A percentile compares a stretch with the other conserved stretches of the same genome.
Conservation (phyloP, 2,888 invertebrate species). For the Campoletis raptor region DNA sequence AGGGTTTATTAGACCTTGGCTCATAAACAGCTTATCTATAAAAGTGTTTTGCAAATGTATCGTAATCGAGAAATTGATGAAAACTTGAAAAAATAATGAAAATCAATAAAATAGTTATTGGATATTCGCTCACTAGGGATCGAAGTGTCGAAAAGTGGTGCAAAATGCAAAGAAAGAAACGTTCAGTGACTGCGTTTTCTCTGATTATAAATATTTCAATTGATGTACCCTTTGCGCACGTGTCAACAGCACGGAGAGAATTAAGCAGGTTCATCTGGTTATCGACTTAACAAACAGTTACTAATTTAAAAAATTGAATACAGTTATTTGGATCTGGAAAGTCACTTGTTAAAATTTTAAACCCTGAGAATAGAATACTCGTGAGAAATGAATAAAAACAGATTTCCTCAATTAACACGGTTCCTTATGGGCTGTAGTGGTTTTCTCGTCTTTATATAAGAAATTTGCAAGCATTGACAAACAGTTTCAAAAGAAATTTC, state of each 20-base stretch:
- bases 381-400: too few species aligned
- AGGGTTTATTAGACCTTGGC: neutral
- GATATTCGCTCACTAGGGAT: neutral
- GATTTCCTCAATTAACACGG: too few species aligned
- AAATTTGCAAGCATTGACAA: too few species aligned
- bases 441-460: too few species aligned
- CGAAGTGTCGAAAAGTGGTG: conserved; percentile 1
- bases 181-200: neutral
- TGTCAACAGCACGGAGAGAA: neutral
- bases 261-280: too few species aligned
- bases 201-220: neutral
- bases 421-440: too few species aligned
- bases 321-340: too few species aligned
- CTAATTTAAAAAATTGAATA: too few species aligned
- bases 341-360: too few species aligned
- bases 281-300: too few species aligned
- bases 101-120: neutral
- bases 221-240: neutral
- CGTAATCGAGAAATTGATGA: neutral
- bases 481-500: too few species aligned
- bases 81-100: neutral
- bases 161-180: neutral
- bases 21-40: neutral
- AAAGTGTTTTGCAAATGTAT: neutral
- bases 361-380: too few species aligned